phyloP scores from a whole-genome alignment of 2,797 vertebrate species.

The Takifugu ocellatus region DNA sequence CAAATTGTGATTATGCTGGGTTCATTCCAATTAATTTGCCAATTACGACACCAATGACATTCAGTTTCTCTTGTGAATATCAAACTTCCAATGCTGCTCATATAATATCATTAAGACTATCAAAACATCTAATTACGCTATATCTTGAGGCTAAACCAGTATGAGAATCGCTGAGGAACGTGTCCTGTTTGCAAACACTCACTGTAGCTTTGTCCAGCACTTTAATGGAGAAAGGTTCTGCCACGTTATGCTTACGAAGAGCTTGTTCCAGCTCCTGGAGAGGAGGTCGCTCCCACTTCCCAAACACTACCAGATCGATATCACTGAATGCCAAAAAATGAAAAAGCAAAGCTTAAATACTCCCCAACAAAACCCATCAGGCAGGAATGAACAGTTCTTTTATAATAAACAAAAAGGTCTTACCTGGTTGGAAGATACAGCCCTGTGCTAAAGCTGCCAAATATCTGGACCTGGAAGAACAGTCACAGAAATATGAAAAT shows the following conservation, averaged over 20 bases:
- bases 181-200: constrained; percentile 49
- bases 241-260: constrained; percentile 90
- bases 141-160: neutral
- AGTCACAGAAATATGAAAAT: constrained; percentile 1
- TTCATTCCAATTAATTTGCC: constrained; percentile 7
- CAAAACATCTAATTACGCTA: neutral
- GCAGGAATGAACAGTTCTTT: neutral
- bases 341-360: constrained; percentile 5
- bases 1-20: constrained; percentile 23
- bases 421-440: constrained; percentile 97
- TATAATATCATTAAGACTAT: neutral
- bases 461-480: constrained; percentile 88
- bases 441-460: constrained; percentile 97
- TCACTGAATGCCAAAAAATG: constrained; percentile 75
- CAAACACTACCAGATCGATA: constrained; percentile 97
- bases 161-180: constrained; percentile 1
- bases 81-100: neutral
- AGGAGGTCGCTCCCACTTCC: constrained; percentile 94
- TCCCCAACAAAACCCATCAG: neutral
- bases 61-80: neutral
- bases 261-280: constrained; percentile 93
- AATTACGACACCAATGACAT: neutral
- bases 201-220: constrained; percentile 98
- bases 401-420: constrained; percentile 28
- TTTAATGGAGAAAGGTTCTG: constrained; percentile 94